Percentiles rank a stretch among this genome's conserved stretches.
phyloP scores from a whole-genome alignment of 2,797 vertebrate genomes.

The Thamnophis elegans region DNA sequence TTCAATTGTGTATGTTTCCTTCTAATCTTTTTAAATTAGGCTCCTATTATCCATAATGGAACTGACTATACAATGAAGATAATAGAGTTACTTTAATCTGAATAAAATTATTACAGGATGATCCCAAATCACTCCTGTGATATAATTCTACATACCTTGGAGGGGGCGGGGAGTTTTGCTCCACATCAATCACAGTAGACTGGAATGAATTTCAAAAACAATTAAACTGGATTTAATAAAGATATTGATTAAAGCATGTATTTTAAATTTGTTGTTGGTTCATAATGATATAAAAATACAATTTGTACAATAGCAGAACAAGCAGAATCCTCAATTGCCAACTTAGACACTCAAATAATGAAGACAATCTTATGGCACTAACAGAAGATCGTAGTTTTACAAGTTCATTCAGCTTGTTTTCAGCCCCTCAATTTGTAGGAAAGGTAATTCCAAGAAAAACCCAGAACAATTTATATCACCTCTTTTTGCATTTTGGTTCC shows the following conservation, averaged over 20 bases:
- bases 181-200: constrained; percentile 5
- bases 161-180: not conserved
- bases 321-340: not conserved
- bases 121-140: accelerated
- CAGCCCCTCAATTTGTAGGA: not conserved
- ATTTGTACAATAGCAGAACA: not conserved
- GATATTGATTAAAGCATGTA: constrained; percentile 36
- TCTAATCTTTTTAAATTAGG: not conserved
- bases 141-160: constrained; percentile 7
- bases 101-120: not conserved
- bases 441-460: not conserved
- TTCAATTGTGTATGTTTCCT: not conserved
- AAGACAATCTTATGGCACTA: not conserved
- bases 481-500: not conserved
- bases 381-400: not conserved
- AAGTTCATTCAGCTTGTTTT: not conserved
- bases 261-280: constrained; percentile 24
- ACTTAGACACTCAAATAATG: not conserved
- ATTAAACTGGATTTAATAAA: constrained; percentile 22
- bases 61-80: not conserved
- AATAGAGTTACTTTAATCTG: constrained; percentile 28
- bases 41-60: not conserved
- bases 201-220: constrained; percentile 2
- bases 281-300: not conserved
- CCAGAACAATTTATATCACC: not conserved